Evolutionary conservation across 1,140 invertebrate species (phyloP).

Genomic region (fruit fly (Drosophila melanogaster)): Release_6_plus_ISO1_MT NT_033779.5:18382501-18383000

Average conservation of each 20-base stretch:
- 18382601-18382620: too few species aligned
- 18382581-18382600: too few species aligned
- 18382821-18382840: constrained; percentile 18
- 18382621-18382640: too few species aligned
- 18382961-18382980: constrained; percentile 18
- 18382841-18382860: constrained; percentile 39
- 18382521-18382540: too few species aligned
- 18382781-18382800: constrained; percentile 14
- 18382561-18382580: background rate
- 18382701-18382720: background rate
- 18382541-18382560: background rate
- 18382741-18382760: constrained; percentile 1
- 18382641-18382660: too few species aligned
- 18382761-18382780: constrained; percentile 11
- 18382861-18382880: constrained; percentile 34
- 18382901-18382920: constrained; percentile 55
- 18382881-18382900: constrained; percentile 51
- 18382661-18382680: too few species aligned
- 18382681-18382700: background rate
- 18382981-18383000: constrained; percentile 41
- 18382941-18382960: constrained; percentile 26
- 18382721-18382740: background rate
- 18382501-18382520: too few species aligned
- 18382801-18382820: background rate
- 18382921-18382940: constrained; percentile 62